phyloP scores from a whole-genome alignment of 2,888 invertebrate genomes.

The Eilema sororculum region DNA sequence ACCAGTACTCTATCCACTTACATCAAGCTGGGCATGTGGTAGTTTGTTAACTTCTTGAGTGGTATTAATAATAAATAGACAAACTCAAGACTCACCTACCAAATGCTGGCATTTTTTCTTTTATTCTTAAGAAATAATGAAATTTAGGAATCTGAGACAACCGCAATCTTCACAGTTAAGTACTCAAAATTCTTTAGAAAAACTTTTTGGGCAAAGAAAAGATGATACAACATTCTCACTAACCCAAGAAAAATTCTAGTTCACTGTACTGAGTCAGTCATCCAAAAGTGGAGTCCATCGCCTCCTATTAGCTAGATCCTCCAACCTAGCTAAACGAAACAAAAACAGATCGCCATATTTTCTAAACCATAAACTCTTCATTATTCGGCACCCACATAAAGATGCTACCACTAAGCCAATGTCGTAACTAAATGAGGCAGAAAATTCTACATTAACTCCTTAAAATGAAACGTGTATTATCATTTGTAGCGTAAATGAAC shows the following conservation, averaged over 20 bases:
- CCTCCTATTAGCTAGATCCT: not conserved
- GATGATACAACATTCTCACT: not conserved
- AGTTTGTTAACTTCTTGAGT: not conserved
- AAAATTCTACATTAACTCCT: slow-evolving; percentile 22
- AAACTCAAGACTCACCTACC: not conserved
- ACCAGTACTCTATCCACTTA: not conserved
- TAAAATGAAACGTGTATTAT: slow-evolving; percentile 18
- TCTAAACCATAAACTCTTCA: slow-evolving; percentile 10
- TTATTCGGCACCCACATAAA: slow-evolving; percentile 8
- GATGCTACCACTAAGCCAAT: slow-evolving; percentile 12
- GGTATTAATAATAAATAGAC: not conserved
- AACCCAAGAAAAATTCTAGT: not conserved
- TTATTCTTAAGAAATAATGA: not conserved
- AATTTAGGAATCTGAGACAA: no score
- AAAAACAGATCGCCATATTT: slow-evolving; percentile 6
- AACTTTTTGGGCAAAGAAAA: not conserved
- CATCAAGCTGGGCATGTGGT: not conserved
- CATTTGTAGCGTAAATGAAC: slow-evolving; percentile 28
- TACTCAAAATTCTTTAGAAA: no score
- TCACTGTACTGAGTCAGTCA: not conserved
- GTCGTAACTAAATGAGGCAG: slow-evolving; percentile 19
- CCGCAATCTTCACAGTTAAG: no score
- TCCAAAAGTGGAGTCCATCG: not conserved
- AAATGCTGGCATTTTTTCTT: not conserved
- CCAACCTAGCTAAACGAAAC: not conserved